phyloP scores from a whole-genome alignment of 1,140 invertebrate species.

The Neodiprion pinetum region DNA sequence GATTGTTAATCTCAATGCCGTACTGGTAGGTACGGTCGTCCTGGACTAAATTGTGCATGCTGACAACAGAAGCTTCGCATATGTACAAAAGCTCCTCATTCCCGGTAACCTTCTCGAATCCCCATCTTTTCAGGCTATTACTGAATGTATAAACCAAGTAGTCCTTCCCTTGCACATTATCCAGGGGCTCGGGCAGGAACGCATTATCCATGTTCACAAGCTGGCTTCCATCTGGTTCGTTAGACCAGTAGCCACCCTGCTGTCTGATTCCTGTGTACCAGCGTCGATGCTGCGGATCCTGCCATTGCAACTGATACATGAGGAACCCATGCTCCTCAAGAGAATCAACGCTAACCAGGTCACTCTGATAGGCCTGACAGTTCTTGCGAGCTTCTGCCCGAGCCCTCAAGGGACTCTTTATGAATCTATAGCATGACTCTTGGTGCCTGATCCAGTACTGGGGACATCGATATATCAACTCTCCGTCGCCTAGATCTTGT shows the following conservation, averaged over 20 bases:
- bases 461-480: slow-evolving; percentile 70
- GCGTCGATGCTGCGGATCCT: slow-evolving; percentile 85
- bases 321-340: slow-evolving; percentile 89
- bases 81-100: slow-evolving; percentile 82
- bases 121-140: slow-evolving; percentile 78
- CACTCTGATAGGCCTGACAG: slow-evolving; percentile 82
- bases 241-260: slow-evolving; percentile 79
- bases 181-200: slow-evolving; percentile 72
- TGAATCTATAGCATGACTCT: slow-evolving; percentile 86
- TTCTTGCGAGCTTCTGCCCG: slow-evolving; percentile 81
- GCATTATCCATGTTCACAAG: slow-evolving; percentile 82
- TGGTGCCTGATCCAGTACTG: slow-evolving; percentile 81
- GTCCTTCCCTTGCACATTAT: slow-evolving; percentile 59
- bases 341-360: slow-evolving; percentile 80
- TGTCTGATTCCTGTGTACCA: slow-evolving; percentile 85
- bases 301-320: slow-evolving; percentile 75
- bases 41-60: slow-evolving; percentile 73
- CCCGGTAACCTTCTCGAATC: slow-evolving; percentile 80
- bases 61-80: slow-evolving; percentile 80
- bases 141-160: slow-evolving; percentile 76
- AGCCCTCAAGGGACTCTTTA: slow-evolving; percentile 80
- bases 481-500: slow-evolving; percentile 44
- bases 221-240: slow-evolving; percentile 81
- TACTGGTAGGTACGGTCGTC: slow-evolving; percentile 84
- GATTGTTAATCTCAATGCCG: slow-evolving; percentile 78